Evolutionary conservation across 2,113 vertebrate species (phyloP).

Genomic region (Channa argus): DNA sequence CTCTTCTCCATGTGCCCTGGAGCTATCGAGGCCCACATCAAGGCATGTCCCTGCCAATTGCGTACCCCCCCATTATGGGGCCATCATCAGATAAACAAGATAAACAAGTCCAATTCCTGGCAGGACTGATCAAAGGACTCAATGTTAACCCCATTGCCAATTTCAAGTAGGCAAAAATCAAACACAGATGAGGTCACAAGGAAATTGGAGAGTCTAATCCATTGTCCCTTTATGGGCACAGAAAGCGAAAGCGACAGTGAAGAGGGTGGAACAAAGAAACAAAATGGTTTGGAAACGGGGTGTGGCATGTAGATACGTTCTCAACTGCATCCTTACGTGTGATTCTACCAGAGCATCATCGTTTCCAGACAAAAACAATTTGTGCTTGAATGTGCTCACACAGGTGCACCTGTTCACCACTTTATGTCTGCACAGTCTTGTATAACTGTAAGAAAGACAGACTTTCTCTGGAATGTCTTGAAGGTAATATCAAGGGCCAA

Average conservation of each 20-base stretch:
- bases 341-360: not conserved
- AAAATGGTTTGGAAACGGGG: slow-evolving; percentile 24
- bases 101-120: slow-evolving; percentile 83
- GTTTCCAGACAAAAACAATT: slow-evolving; percentile 1
- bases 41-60: slow-evolving; percentile 74
- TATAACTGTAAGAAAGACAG: not conserved
- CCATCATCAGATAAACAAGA: slow-evolving; percentile 84
- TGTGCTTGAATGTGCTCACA: not conserved
- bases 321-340: slow-evolving; percentile 6
- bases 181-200: slow-evolving; percentile 82
- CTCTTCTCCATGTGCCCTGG: slow-evolving; percentile 66
- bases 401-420: slow-evolving; percentile 48
- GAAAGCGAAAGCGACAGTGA: slow-evolving; percentile 44
- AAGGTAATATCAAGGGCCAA: slow-evolving; percentile 10
- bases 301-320: not conserved
- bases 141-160: slow-evolving; percentile 78
- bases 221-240: slow-evolving; percentile 64
- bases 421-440: not conserved
- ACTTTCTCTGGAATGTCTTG: not conserved
- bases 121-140: slow-evolving; percentile 81
- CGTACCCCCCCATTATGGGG: slow-evolving; percentile 74
- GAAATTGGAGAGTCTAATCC: slow-evolving; percentile 53
- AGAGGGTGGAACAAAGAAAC: slow-evolving; percentile 22
- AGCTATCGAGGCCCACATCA: slow-evolving; percentile 80
- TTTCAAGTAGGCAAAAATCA: slow-evolving; percentile 80